Percentiles rank a stretch among this genome's conserved stretches.
phyloP scores from a whole-genome alignment of 2,888 invertebrate species.

The Bursaphelenchus okinawaensis region DNA sequence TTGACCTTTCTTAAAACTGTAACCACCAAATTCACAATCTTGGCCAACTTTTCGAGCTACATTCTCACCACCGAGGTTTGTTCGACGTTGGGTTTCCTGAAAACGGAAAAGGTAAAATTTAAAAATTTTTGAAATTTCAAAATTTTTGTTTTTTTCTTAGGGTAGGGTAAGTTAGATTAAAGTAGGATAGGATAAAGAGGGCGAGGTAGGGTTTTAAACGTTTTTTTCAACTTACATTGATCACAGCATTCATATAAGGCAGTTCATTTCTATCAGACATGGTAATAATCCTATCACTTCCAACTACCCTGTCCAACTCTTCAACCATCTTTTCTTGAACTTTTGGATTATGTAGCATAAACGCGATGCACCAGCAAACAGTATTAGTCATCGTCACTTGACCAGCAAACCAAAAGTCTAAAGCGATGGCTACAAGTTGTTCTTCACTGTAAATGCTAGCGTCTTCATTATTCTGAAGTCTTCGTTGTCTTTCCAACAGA shows the following conservation, averaged over 20 bases:
- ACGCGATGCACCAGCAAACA: background rate
- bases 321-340: background rate
- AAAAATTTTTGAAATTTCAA: no score
- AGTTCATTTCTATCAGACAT: background rate
- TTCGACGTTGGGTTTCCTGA: background rate
- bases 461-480: background rate
- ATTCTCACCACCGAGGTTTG: background rate
- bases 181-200: no score
- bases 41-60: background rate
- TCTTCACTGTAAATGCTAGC: background rate
- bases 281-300: background rate
- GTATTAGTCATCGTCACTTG: background rate
- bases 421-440: background rate
- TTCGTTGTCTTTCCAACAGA: background rate
- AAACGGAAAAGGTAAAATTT: no score
- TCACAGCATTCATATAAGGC: background rate
- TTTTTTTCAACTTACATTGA: background rate
- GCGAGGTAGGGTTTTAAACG: no score
- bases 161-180: no score
- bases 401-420: background rate
- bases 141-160: no score
- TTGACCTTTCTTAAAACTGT: background rate
- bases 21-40: background rate
- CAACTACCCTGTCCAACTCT: background rate
- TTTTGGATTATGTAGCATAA: background rate